Evolutionary conservation across 1,140 invertebrate genomes (phyloP), one percentile per base, ranked within the genome.

Genomic region (Drosophila ogumai): DNA sequence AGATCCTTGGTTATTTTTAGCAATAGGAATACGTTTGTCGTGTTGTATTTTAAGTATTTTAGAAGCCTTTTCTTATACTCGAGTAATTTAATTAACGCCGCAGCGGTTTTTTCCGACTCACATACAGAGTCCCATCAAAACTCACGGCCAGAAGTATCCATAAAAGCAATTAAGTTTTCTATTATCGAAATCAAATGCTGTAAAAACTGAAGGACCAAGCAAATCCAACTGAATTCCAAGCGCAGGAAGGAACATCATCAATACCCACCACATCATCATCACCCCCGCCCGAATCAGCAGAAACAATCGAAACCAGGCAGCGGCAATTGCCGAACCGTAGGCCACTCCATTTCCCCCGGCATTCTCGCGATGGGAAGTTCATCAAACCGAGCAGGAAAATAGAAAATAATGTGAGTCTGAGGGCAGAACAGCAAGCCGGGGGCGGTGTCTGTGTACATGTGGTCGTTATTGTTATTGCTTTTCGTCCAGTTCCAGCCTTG

Each of bases 101-200:
- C n/a, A 50, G 4, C 10, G 25, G 25, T 9, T 6, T n/a, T n/a
- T 28, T 31, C 28, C 2, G 2, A 13, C 22, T 7, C 25, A 15
- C 15, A 54, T 17, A 15, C 15, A 54, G 15, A 25, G 43, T 60
- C 49, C 32, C 64, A 74, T 74, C 74, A 57, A 71, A 65, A 78
- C 75, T 71, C 65, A 63, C 65, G 22, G 49, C 36, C 57, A 49
- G 55, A 74, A 79, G 68, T 81, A 81, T 90, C 86, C 73, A 76
- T 85, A 76, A 90, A 81, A 90, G 85, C 81, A 90, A 90, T 90
- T 90, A 90, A 84, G 79, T 85, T 90, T 90, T 85, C 85, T 85
- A 85, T 90, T 90, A 90, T 81, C 81, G 78, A 90, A 85, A 90
- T 81, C 86, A 75, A 82, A 66, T 72, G 65, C 68, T 68, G 73